A percentile compares a stretch with the other conserved stretches of the same genome.
Conservation (phyloP, 2,113 vertebrate genomes). For the Takifugu flavidus region DNA sequence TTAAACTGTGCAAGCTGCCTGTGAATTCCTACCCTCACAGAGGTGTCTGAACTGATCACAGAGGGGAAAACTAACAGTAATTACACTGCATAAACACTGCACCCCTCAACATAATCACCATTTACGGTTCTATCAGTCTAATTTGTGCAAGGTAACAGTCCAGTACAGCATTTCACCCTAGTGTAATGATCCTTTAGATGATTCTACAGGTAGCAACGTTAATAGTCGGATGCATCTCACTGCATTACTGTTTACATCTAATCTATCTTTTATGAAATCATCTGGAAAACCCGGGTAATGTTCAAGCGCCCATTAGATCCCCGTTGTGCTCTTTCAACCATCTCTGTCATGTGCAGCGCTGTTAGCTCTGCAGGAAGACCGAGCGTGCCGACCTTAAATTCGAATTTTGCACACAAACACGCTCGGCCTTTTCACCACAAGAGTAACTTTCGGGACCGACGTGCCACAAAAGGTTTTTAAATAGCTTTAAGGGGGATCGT, state of each 20-base stretch:
- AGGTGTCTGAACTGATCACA: too few relatives aligned
- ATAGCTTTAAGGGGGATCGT: conserved; percentile 20
- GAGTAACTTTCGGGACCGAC: conserved; percentile 1
- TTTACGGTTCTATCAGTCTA: too few relatives aligned
- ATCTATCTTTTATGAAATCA: conserved; percentile 2
- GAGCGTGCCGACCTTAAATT: conserved; percentile 28
- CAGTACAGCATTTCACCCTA: too few relatives aligned
- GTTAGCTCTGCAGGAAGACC: conserved; percentile 15
- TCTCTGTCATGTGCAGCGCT: conserved; percentile 37
- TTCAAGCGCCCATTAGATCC: conserved; percentile 4
- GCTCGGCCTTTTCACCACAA: conserved; percentile 10
- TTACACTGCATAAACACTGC: too few relatives aligned
- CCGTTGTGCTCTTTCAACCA: conserved; percentile 12
- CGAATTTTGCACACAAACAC: conserved; percentile 23
- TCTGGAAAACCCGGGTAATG: conserved; percentile 6
- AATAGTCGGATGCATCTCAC: conserved; percentile 11
- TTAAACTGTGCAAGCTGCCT: too few relatives aligned
- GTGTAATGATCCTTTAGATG: neutral
- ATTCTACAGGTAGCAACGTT: conserved; percentile 25
- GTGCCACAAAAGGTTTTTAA: conserved; percentile 6
- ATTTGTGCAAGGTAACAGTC: too few relatives aligned
- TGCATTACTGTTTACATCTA: conserved; percentile 21
- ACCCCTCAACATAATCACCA: too few relatives aligned
- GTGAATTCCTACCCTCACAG: too few relatives aligned
- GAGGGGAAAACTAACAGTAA: too few relatives aligned